Evolutionary conservation across 2,888 invertebrate species (phyloP).

Genomic region (Trichogramma evanescens): DNA sequence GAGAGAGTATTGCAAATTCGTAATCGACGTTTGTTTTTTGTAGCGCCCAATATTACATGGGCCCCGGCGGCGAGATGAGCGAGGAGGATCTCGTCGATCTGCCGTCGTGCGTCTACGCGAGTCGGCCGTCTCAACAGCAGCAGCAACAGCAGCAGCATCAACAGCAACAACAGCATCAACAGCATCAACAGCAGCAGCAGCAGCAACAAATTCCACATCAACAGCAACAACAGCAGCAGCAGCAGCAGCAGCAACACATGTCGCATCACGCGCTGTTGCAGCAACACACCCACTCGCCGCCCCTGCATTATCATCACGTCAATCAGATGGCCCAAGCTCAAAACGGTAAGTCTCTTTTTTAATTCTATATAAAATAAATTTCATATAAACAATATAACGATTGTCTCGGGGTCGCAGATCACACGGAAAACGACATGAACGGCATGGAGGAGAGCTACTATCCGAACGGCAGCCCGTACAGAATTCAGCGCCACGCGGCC

Average conservation of each 20-base stretch:
- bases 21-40: slow-evolving; percentile 5
- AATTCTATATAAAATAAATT: background rate
- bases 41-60: slow-evolving; percentile 42
- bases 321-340: no score
- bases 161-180: slow-evolving; percentile 1
- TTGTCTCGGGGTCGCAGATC: slow-evolving; percentile 27
- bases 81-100: slow-evolving; percentile 65
- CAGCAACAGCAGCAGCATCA: slow-evolving; percentile 9
- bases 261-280: slow-evolving; percentile 11
- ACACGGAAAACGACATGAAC: slow-evolving; percentile 41
- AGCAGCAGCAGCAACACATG: background rate
- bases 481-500: slow-evolving; percentile 86
- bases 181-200: background rate
- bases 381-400: background rate
- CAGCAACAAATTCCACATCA: background rate
- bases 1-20: no score
- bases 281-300: slow-evolving; percentile 40
- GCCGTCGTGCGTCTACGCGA: slow-evolving; percentile 75
- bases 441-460: slow-evolving; percentile 53
- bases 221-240: slow-evolving; percentile 9
- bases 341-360: slow-evolving; percentile 28
- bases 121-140: slow-evolving; percentile 50
- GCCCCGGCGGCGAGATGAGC: slow-evolving; percentile 48
- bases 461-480: slow-evolving; percentile 70
- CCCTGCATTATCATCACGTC: slow-evolving; percentile 43